These are phyloP conservation scores for Nycticryphes semicollaris DNA, from an alignment of 2,113 vertebrate species.

Conservation along the genomic window DNA sequence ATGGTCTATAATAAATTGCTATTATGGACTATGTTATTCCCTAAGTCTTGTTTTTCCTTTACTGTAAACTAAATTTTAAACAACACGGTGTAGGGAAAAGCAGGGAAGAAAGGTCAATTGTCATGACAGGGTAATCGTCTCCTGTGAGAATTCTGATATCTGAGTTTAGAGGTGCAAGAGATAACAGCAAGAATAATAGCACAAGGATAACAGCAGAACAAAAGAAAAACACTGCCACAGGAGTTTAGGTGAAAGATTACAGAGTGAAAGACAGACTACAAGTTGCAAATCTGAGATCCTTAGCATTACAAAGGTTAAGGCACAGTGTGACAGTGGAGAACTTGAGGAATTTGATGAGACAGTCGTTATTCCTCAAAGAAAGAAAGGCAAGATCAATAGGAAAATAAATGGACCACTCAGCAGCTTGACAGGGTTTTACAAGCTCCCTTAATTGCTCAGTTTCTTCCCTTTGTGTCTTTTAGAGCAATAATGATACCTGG, in stretches of 20 bases:
- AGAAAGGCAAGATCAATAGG: conserved; percentile 9
- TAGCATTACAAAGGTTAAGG: conserved; percentile 42
- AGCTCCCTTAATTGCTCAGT: neutral
- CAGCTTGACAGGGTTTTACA: conserved; percentile 24
- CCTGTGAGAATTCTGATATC: neutral
- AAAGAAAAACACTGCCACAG: neutral
- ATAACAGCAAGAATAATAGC: neutral
- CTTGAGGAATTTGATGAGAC: neutral
- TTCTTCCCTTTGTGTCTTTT: conserved; percentile 2
- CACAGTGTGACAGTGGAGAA: neutral
- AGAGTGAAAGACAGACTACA: neutral
- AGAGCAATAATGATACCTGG: neutral
- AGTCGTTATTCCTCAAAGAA: conserved; percentile 18
- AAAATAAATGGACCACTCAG: conserved; percentile 23
- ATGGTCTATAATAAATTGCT: neutral
- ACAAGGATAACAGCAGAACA: neutral
- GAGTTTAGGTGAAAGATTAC: neutral
- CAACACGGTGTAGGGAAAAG: neutral
- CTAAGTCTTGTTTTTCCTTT: neutral
- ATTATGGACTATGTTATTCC: neutral
- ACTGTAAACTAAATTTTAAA: neutral
- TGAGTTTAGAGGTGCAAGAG: neutral
- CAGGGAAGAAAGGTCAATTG: neutral
- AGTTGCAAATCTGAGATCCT: conserved; percentile 6
- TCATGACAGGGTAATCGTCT: neutral